These are phyloP conservation scores for Butorides virescens DNA, from an alignment of 2,113 vertebrate species.

Conservation along the genomic window DNA sequence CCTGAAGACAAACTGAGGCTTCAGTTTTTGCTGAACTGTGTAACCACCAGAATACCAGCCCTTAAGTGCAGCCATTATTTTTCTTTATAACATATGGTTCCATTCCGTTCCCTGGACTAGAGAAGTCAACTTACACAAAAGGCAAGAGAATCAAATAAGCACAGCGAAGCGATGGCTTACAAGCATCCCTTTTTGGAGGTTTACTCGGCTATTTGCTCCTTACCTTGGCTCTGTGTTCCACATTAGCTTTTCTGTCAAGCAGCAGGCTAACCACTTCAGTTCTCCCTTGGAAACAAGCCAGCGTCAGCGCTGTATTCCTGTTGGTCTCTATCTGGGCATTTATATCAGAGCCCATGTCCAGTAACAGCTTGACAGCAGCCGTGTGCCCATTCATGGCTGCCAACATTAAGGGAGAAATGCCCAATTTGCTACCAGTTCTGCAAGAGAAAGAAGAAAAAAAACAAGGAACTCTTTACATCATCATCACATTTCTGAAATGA, in stretches of 20 bases:
- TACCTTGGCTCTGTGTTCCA: constrained; percentile 98
- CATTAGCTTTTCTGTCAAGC: constrained; percentile 96
- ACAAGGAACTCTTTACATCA: not conserved
- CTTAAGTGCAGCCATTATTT: not conserved
- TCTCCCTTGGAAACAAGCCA: constrained; percentile 97
- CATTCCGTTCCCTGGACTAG: no score
- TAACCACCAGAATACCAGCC: not conserved
- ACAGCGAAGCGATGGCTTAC: accelerated
- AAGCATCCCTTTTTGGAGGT: not conserved
- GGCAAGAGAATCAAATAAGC: not conserved
- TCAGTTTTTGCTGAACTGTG: not conserved
- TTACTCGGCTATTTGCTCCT: not conserved
- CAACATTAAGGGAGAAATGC: constrained; percentile 98
- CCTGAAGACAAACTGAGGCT: not conserved
- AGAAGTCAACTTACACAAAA: not conserved
- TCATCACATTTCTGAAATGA: not conserved
- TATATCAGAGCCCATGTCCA: constrained; percentile 99
- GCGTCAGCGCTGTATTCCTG: constrained; percentile 95
- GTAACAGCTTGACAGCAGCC: constrained; percentile 92
- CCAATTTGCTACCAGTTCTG: constrained; percentile 98
- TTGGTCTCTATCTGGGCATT: constrained; percentile 99
- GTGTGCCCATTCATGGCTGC: constrained; percentile 99
- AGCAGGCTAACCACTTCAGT: constrained; percentile 97
- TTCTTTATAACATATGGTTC: not conserved
- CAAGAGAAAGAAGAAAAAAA: not conserved